Conservation (phyloP, 2,797 vertebrate species). For the Propithecus deckenii region DNA sequence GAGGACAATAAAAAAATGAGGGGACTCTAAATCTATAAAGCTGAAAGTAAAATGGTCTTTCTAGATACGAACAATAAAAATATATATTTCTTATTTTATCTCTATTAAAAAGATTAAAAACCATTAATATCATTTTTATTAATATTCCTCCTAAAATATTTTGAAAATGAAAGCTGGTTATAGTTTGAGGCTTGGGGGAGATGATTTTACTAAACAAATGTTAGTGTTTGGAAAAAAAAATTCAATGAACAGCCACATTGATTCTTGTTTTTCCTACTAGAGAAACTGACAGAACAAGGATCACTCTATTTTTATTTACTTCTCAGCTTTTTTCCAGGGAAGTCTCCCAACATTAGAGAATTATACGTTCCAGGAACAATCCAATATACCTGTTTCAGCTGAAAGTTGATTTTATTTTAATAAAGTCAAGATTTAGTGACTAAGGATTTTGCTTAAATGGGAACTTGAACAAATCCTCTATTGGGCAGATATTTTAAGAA, state of each 20-base stretch:
- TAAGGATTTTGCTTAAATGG: not conserved
- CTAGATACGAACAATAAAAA: not conserved
- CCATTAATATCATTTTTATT: not conserved
- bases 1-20: not conserved
- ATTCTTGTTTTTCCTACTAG: not conserved
- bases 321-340: not conserved
- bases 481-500: not conserved
- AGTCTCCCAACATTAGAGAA: not conserved
- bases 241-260: not conserved
- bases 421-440: not conserved
- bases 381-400: not conserved
- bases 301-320: conserved; percentile 23
- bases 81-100: not conserved
- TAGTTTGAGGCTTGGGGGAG: not conserved
- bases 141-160: not conserved
- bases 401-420: conserved; percentile 36
- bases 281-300: not conserved
- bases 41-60: not conserved
- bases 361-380: not conserved
- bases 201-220: not conserved
- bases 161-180: conserved; percentile 5
- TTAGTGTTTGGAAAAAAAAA: conserved; percentile 41
- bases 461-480: not conserved
- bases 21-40: not conserved
- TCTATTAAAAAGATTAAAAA: not conserved